Evolutionary conservation across 2,797 vertebrate genomes (phyloP).

Genomic region (Periparus ater): DNA sequence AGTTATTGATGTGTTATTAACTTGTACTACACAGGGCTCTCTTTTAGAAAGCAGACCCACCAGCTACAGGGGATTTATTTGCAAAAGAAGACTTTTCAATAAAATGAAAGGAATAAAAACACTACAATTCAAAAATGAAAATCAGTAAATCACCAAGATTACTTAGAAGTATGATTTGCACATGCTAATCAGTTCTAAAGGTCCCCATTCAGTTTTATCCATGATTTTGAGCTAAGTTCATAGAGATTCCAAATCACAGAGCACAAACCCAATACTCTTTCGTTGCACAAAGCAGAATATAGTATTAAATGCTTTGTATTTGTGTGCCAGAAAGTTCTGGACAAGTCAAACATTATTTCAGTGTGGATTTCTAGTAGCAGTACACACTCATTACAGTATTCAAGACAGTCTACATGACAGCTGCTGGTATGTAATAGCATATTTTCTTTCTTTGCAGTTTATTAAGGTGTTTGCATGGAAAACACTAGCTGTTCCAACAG

Average conservation of each 20-base stretch:
- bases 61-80: background rate
- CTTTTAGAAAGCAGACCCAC: background rate
- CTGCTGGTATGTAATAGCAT: background rate
- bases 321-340: background rate
- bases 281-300: background rate
- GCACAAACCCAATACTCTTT: background rate
- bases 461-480: conserved; percentile 54
- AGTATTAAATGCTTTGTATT: background rate
- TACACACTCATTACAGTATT: background rate
- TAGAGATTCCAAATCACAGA: background rate
- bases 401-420: background rate
- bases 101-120: background rate
- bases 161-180: background rate
- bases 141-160: background rate
- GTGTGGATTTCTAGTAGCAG: conserved; percentile 31
- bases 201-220: background rate
- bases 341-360: background rate
- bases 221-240: background rate
- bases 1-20: background rate
- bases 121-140: background rate
- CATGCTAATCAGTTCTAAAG: background rate
- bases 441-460: conserved; percentile 45
- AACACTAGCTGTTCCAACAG: background rate
- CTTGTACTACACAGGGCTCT: background rate
- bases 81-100: background rate